Evolutionary conservation across 2,888 invertebrate genomes (phyloP).

Genomic region (Pimpla rufipes): DNA sequence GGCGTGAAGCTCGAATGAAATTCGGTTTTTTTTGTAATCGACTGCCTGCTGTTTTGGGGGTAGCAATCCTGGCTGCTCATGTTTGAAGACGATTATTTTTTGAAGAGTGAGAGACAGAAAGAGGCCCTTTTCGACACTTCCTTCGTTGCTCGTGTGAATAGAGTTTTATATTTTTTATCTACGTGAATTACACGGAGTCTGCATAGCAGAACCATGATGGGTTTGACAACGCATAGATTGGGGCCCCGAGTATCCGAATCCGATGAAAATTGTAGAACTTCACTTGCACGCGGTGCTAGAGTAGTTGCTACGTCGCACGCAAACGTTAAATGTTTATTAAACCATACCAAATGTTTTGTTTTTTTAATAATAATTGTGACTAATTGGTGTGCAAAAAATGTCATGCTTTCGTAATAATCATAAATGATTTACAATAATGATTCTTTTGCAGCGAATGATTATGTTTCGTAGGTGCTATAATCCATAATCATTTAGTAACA

Average conservation of each 20-base stretch:
- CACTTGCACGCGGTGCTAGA: neutral
- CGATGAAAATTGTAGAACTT: neutral
- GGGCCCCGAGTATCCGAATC: neutral
- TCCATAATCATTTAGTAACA: no score
- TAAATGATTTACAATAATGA: no score
- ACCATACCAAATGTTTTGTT: no score
- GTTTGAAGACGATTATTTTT: neutral
- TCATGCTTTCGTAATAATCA: no score
- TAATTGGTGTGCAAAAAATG: no score
- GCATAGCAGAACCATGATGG: neutral
- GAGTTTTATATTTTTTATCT: neutral
- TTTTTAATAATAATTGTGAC: no score
- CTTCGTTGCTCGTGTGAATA: neutral
- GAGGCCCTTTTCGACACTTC: neutral
- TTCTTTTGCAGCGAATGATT: no score
- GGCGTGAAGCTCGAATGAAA: slow-evolving; percentile 20
- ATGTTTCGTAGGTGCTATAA: no score
- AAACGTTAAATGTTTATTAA: neutral
- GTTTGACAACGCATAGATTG: neutral
- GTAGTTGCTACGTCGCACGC: neutral
- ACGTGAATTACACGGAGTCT: neutral
- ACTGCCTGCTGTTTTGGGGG: neutral
- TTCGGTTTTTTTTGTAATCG: neutral
- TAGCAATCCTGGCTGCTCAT: neutral
- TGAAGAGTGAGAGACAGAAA: neutral